Conservation (phyloP, 2,888 invertebrate species). For the Clunio marinus region DNA sequence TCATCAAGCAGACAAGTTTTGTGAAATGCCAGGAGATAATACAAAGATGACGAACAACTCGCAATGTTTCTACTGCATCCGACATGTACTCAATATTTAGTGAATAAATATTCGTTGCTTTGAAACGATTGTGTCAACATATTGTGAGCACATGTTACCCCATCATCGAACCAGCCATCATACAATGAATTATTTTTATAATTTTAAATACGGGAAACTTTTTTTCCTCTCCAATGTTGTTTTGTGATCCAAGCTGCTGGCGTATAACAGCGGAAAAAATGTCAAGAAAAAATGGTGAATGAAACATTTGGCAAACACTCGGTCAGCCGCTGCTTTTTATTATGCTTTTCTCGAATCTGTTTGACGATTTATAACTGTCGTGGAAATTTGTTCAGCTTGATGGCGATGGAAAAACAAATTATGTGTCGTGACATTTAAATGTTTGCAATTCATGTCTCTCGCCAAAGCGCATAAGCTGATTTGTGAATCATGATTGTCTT, state of each 20-base stretch:
- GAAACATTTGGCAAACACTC: slow-evolving; percentile 16
- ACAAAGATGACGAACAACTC: not conserved
- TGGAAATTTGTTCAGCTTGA: slow-evolving; percentile 4
- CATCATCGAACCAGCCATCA: slow-evolving; percentile 15
- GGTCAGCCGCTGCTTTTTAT: too few species aligned
- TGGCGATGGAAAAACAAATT: slow-evolving; percentile 11
- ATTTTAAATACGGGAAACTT: slow-evolving; percentile 32
- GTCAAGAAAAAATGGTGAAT: slow-evolving; percentile 1
- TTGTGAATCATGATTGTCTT: not conserved
- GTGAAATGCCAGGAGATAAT: not conserved
- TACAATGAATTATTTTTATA: slow-evolving; percentile 34
- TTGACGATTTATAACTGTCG: too few species aligned
- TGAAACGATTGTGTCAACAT: slow-evolving; percentile 16
- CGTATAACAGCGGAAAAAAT: not conserved
- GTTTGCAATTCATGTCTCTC: slow-evolving; percentile 16
- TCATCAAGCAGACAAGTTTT: not conserved
- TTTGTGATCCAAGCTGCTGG: slow-evolving; percentile 16
- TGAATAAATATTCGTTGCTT: too few species aligned
- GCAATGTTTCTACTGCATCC: not conserved
- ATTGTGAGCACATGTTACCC: slow-evolving; percentile 30
- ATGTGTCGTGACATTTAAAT: slow-evolving; percentile 18
- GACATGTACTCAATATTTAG: not conserved
- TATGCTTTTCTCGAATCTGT: not conserved
- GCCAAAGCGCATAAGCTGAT: not conserved
- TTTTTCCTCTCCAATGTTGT: not conserved